A percentile compares a stretch with the other conserved stretches of the same genome.
phyloP scores from a whole-genome alignment of 92 coral and sea anemone species.

The Zoanthus gigantus region DNA sequence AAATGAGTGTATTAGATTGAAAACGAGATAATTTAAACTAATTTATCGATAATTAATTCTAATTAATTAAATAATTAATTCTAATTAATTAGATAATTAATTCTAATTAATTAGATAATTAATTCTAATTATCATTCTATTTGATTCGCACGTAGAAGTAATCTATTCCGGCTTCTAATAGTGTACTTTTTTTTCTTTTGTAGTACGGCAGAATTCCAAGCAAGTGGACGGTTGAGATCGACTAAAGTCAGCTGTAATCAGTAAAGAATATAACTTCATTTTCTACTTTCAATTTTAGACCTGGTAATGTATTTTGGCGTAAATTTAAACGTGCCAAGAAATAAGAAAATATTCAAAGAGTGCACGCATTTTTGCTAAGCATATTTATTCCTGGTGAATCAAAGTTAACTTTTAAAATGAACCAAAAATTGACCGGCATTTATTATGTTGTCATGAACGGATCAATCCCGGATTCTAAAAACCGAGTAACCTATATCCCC shows the following conservation, averaged over 20 bases:
- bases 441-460: no score
- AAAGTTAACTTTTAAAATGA: not conserved
- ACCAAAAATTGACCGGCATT: not conserved
- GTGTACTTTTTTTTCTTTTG: not conserved
- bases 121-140: no score
- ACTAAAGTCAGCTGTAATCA: not conserved
- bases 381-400: not conserved
- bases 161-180: no score
- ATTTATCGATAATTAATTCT: no score
- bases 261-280: not conserved
- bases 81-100: no score
- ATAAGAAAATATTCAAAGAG: not conserved
- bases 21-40: no score
- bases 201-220: conserved; percentile 65
- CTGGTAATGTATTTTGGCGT: not conserved
- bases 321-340: not conserved
- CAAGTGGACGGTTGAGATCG: conserved; percentile 59
- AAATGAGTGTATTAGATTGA: no score
- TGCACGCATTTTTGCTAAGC: not conserved
- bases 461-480: no score
- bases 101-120: no score
- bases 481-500: no score
- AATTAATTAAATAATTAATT: no score
- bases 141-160: no score
- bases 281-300: not conserved